Conservation (phyloP, 2,888 invertebrate genomes). For the Drosophila austrosaltans region DNA sequence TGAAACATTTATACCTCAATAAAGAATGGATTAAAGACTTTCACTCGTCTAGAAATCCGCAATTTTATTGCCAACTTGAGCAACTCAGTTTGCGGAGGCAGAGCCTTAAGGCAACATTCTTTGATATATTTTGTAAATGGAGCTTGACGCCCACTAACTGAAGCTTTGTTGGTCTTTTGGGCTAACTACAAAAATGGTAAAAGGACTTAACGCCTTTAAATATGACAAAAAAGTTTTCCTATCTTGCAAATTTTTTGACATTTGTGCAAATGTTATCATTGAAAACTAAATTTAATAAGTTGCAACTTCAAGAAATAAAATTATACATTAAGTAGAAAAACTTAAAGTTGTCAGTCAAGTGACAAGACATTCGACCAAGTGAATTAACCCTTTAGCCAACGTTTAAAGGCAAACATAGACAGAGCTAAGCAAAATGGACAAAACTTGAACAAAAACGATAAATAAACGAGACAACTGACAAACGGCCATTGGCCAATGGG, state of each 20-base stretch:
- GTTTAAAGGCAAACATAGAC: constrained; percentile 3
- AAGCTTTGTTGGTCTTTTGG: background rate
- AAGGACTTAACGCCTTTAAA: background rate
- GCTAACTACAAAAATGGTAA: background rate
- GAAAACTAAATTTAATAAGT: background rate
- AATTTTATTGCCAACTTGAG: too few relatives aligned
- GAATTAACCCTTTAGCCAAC: background rate
- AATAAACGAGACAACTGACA: constrained; percentile 17
- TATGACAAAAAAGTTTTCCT: background rate
- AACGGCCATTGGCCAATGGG: constrained; percentile 6
- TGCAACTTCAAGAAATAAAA: background rate
- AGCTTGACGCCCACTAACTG: background rate
- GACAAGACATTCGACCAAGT: background rate
- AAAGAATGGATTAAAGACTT: constrained; percentile 3
- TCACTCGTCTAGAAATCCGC: background rate
- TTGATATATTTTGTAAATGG: background rate
- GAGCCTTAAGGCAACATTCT: background rate
- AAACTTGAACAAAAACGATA: constrained; percentile 16
- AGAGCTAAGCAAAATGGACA: constrained; percentile 4
- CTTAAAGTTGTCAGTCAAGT: background rate
- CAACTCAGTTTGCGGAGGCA: background rate
- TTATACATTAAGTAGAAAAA: background rate
- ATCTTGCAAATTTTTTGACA: background rate
- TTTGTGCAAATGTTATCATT: background rate
- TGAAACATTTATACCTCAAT: background rate